Base-by-base conservation (phyloP, 2,113 vertebrate genomes). In the Actinemys pallida region DNA sequence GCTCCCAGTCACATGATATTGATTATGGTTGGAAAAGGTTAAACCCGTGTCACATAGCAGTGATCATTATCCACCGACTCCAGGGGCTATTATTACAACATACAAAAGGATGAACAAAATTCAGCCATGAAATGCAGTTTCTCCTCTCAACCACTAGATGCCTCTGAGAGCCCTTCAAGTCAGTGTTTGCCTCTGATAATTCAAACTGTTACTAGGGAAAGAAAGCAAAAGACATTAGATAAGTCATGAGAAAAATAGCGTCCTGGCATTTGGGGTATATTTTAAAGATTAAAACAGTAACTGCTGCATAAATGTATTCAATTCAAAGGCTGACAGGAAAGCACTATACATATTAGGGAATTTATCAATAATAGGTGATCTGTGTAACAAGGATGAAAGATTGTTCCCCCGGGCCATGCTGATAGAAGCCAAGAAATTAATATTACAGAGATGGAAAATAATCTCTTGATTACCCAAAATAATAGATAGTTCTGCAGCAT, bases 141-240 rank as follows among this genome's bases (percentile, higher is more conserved):
- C 76, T 47, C 5, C 8, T 5, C 1, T 49, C 49, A 83, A 53
- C 96, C 96, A 88, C 97, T 95, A 98, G 97, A 96, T 97, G 97
- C 53, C 97, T 72, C 95, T 5, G 47, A 97, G 89, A 95, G 94
- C 54, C 90, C 97, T 94, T 94, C 62, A n/a, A 4, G 83, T 95
- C 75, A 78, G 17, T 9, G 3, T 42, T 93, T 45, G 75, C 10
- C 39, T 62, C 45, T 59, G 52, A 19, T 7, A 62, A 2, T 17
- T 16, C 39, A 80, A 86, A 45, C 31, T 86, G 81, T 92, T 92
- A 52, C 65, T 29, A 59, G 22, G 75, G 50, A 17, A 85, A 87
- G 57, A 83, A 56, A 59, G 10, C 75, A 94, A 27, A 3, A 81
- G 52, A 42, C 57, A 65, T 76, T 89, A 90, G 86, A 81, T 84